Evolutionary conservation across 2,888 invertebrate species (phyloP).

Genomic region (Lomographa bimaculata): DNA sequence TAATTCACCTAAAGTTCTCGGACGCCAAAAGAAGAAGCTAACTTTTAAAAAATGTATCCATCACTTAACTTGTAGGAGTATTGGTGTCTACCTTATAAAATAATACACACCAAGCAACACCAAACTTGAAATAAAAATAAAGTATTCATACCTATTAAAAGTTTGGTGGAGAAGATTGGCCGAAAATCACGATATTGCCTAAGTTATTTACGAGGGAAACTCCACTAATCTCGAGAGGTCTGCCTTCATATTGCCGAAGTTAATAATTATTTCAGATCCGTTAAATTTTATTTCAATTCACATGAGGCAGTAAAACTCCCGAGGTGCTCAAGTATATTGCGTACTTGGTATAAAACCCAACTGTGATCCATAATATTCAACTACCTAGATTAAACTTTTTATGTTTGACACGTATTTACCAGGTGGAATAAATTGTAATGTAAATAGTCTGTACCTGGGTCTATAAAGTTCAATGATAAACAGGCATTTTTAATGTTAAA

Average conservation of each 20-base stretch:
- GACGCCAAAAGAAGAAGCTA: no score
- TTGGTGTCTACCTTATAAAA: slow-evolving; percentile 8
- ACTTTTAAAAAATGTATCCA: slow-evolving; percentile 10
- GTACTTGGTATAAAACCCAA: neutral
- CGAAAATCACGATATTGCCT: slow-evolving; percentile 38
- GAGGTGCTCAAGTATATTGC: slow-evolving; percentile 1
- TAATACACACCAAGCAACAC: slow-evolving; percentile 23
- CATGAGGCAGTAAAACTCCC: slow-evolving; percentile 5
- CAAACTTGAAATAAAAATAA: slow-evolving; percentile 35
- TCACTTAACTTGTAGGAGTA: slow-evolving; percentile 8
- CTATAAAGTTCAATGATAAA: no score
- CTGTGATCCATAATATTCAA: neutral
- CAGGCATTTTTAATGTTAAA: no score
- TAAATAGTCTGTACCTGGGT: no score
- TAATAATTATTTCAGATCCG: slow-evolving; percentile 29
- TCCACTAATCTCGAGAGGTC: slow-evolving; percentile 32
- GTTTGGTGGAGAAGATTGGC: slow-evolving; percentile 38
- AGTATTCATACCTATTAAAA: slow-evolving; percentile 42
- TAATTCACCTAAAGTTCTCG: no score
- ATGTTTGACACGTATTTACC: no score
- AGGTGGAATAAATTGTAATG: no score
- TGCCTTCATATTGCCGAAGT: slow-evolving; percentile 21
- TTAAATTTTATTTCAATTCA: slow-evolving; percentile 24
- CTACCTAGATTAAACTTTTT: no score
- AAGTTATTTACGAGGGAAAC: slow-evolving; percentile 33